phyloP scores from a whole-genome alignment of 2,113 vertebrate species.

The Rhinichthys klamathensis region DNA sequence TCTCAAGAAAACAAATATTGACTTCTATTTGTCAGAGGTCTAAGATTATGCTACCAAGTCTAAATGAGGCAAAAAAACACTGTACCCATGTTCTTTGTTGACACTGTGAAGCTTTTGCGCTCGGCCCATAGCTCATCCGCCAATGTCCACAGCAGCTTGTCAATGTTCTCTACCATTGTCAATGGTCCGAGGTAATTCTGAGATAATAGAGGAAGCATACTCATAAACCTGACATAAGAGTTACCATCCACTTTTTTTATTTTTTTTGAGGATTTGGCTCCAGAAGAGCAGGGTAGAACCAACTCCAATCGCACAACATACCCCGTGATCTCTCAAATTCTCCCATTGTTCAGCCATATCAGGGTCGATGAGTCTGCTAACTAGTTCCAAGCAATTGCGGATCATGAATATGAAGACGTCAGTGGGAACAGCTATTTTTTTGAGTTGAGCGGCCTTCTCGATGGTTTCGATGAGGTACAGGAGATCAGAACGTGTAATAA shows the following conservation, averaged over 20 bases:
- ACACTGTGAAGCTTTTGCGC: conserved; percentile 69
- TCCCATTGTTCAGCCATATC: conserved; percentile 53
- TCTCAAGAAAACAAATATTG: not conserved
- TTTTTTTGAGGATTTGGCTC: not conserved
- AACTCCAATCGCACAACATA: conserved; percentile 16
- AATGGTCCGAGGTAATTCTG: conserved; percentile 63
- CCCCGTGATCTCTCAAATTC: conserved; percentile 40
- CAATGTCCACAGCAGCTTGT: conserved; percentile 70
- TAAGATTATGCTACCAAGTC: not conserved
- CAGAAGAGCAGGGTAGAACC: not conserved
- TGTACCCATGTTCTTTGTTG: conserved; percentile 79
- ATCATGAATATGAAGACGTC: conserved; percentile 49
- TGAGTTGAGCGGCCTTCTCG: conserved; percentile 44
- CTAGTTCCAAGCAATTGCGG: conserved; percentile 58
- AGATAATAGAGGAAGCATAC: conserved; percentile 60
- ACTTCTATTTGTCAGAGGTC: not conserved
- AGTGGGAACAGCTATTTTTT: conserved; percentile 6
- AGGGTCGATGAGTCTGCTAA: conserved; percentile 57
- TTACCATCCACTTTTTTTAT: not conserved
- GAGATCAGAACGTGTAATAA: conserved; percentile 57
- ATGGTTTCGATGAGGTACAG: conserved; percentile 57
- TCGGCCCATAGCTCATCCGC: conserved; percentile 68
- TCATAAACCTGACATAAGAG: conserved; percentile 13
- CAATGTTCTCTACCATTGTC: conserved; percentile 72
- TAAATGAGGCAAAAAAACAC: not conserved